Base-by-base conservation (phyloP, 2,797 vertebrate species). In the Valencia hispanica region DNA sequence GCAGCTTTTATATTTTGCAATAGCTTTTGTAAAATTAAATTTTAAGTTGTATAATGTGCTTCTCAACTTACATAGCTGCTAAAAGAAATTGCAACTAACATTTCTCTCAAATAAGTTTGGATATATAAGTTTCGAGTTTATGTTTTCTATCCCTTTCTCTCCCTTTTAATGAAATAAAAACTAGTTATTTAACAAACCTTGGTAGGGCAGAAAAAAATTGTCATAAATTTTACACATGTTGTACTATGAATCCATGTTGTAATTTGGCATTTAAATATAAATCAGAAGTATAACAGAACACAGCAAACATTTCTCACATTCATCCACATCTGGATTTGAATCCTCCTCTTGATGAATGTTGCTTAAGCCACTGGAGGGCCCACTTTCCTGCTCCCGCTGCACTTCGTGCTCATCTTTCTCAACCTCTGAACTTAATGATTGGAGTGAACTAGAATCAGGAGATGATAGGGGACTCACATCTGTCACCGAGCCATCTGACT, bases 401-500 rank as follows among this genome's bases (percentile, higher is more conserved):
- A 72, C 73, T 78, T 70, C 63, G 1, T 39, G 47, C 39, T 45
- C 73, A 79, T 65, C 73, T 34, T 79, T 78, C 43, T 59, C 77
- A 34, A 27, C 30, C 43, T 87, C 84, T 30, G 75, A 86, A 88
- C 96, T 94, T 79, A 97, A 87, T 0, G 96, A 96, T 84, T 96
- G 96, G 51, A 93, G 88, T 41, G 96, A 96, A 87, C 96, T 97
- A 78, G 92, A 93, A 75, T 96, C 96, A 48, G 97, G 95, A 70
- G 97, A 97, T 22, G 97, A 98, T 14, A 97, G 91, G 69, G 97
- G 97, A 61, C 96, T 98, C 65, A 97, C 97, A 0, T 98, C 96
- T 15, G 97, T 98, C 80, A 96, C 95, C 0, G 96, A 96, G 73
- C 96, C 96, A 79, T 97, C 96, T 1, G 96, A 97, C 55, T 97